A percentile compares a stretch with the other conserved stretches of the same genome.
These are phyloP conservation scores for Tyria jacobaeae DNA, from an alignment of 2,888 invertebrate species.

Conservation along the genomic window DNA sequence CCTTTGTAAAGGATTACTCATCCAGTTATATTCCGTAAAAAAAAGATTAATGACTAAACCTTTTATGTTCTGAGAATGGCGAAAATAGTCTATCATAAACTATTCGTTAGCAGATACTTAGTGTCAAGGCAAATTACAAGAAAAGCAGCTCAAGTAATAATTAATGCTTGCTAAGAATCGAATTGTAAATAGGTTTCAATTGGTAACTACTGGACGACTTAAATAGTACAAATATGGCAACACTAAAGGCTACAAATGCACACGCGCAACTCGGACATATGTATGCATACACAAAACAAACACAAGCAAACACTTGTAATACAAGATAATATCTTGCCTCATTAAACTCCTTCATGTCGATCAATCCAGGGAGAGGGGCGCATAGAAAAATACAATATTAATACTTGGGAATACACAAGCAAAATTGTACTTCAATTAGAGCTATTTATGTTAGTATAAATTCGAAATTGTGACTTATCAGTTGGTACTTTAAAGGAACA, in stretches of 20 bases:
- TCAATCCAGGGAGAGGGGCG: slow-evolving; percentile 59
- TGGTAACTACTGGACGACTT: not conserved
- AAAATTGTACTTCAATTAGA: not conserved
- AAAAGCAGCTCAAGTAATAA: not conserved
- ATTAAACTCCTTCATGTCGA: slow-evolving; percentile 88
- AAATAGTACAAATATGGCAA: not conserved
- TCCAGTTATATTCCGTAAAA: no score
- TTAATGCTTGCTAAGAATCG: not conserved
- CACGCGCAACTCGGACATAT: slow-evolving; percentile 25
- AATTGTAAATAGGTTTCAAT: not conserved
- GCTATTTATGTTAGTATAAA: not conserved
- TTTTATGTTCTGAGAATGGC: no score
- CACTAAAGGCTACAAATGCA: slow-evolving; percentile 14
- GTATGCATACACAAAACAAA: slow-evolving; percentile 46
- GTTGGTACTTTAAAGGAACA: not conserved
- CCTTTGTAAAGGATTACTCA: no score
- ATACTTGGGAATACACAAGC: slow-evolving; percentile 48
- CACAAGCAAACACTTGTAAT: slow-evolving; percentile 50
- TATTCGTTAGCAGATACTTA: not conserved
- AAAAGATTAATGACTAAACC: no score
- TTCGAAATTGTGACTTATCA: not conserved
- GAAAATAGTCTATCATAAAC: not conserved
- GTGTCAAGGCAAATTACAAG: not conserved
- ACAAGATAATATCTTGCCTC: slow-evolving; percentile 86
- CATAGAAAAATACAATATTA: slow-evolving; percentile 77